Percentiles rank a stretch among this genome's conserved stretches.
Evolutionary conservation across 2,888 invertebrate species (phyloP).

Genomic region (Drosophila nigritarsus): DNA sequence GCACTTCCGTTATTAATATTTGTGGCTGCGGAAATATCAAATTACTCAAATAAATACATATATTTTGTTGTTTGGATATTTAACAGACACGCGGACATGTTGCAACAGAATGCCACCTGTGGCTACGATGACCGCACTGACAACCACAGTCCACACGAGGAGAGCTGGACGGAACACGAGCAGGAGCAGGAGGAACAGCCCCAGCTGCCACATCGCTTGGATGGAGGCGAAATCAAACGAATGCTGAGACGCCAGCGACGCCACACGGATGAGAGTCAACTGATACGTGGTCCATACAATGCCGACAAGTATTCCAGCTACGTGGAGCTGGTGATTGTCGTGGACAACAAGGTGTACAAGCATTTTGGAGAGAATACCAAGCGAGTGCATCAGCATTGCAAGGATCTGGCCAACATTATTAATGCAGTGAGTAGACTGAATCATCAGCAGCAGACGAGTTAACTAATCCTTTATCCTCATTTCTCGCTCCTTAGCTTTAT

Average conservation of each 20-base stretch:
- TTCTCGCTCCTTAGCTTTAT: slow-evolving; percentile 89
- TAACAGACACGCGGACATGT: slow-evolving; percentile 82
- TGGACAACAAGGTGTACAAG: slow-evolving; percentile 93
- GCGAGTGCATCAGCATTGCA: slow-evolving; percentile 92
- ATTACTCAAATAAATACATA: slow-evolving; percentile 34
- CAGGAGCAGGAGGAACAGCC: slow-evolving; percentile 15
- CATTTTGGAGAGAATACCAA: slow-evolving; percentile 91
- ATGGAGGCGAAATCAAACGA: slow-evolving; percentile 61
- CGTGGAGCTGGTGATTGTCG: slow-evolving; percentile 95
- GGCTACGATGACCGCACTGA: slow-evolving; percentile 75
- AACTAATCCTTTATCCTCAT: slow-evolving; percentile 66
- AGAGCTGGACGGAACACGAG: not conserved
- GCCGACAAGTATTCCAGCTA: slow-evolving; percentile 93
- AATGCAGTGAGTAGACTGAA: slow-evolving; percentile 45
- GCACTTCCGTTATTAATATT: slow-evolving; percentile 63
- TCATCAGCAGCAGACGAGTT: not conserved
- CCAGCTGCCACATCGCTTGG: slow-evolving; percentile 60
- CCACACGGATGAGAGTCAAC: slow-evolving; percentile 85
- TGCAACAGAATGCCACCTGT: slow-evolving; percentile 87
- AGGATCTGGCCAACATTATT: slow-evolving; percentile 90
- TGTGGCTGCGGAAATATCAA: slow-evolving; percentile 68
- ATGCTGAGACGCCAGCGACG: slow-evolving; percentile 90
- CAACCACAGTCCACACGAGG: slow-evolving; percentile 40
- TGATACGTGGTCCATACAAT: slow-evolving; percentile 93
- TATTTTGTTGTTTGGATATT: slow-evolving; percentile 40